phyloP scores from a whole-genome alignment of 1,140 invertebrate species.

The Metopolophium dirhodum region DNA sequence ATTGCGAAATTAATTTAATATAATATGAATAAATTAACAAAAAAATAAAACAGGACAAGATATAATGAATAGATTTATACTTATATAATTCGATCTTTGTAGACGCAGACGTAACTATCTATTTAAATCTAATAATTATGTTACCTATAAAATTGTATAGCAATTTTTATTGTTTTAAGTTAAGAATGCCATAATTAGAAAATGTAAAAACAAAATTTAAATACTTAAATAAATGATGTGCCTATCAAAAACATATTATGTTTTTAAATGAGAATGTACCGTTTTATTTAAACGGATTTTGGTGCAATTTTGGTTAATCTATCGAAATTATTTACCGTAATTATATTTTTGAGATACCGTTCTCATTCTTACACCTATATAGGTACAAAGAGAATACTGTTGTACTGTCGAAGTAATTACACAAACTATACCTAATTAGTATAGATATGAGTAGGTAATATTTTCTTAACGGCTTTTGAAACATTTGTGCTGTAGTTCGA shows the following conservation, averaged over 20 bases:
- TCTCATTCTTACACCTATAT: neutral
- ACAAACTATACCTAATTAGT: neutral
- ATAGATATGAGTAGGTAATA: neutral
- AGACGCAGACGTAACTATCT: neutral
- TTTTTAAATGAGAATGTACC: neutral
- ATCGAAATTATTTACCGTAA: neutral
- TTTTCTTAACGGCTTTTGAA: neutral
- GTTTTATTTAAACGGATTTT: neutral
- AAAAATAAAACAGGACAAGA: neutral
- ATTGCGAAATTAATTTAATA: neutral
- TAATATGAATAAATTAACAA: too few species aligned
- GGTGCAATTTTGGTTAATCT: neutral
- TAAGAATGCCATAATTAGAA: neutral
- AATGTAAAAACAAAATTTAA: neutral
- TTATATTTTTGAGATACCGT: neutral
- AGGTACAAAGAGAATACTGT: neutral
- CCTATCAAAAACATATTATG: neutral
- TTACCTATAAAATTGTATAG: neutral
- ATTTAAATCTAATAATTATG: slow-evolving; percentile 4
- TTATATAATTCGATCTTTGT: neutral
- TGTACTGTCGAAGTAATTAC: neutral
- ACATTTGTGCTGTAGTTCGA: neutral
- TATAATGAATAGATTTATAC: neutral
- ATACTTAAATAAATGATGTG: too few species aligned
- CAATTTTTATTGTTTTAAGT: neutral